Evolutionary conservation across 2,888 invertebrate genomes (phyloP), one percentile per base, ranked within the genome.

Genomic region (Trachelus iudaicus): DNA sequence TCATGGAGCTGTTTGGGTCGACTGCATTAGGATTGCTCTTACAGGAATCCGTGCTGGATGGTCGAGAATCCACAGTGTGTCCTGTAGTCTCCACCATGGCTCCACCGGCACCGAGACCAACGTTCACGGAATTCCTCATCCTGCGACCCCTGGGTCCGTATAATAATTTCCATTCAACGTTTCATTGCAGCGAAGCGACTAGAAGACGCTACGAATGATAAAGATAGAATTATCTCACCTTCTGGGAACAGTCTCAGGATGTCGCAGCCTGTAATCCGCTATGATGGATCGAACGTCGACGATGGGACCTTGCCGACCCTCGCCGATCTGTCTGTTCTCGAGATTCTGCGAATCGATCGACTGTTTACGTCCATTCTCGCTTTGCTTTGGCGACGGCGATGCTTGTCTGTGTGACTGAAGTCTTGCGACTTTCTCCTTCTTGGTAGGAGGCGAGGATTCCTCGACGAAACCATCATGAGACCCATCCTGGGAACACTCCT

Each of bases 261-360:
- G 96, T 83, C 95, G 93, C 82, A 95, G 95, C 83, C 96, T 94
- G 87, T 96, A 96, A 89, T 96, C 96, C 0, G 96, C 96, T 87
- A 96, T 96, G 78, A 97, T 96, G 6, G 96, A 95, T 88, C 96
- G 95, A 0, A 97, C 96, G 89, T 97, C 96, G 79, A 96, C 94
- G n/a, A 95, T 95, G 0, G 96, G 95, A 0, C 96, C 95, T 87
- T 96, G 96, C 0, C 95, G 93, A 0, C 96, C 96, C 92, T 94
- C 94, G 0, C 94, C 93, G 78, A 94, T 90, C 78, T 94, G 94
- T 23, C 95, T 94, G 82, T 94, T 94, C 89, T 93, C 93, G 11
- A 90, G 86, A 30, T 86, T 88, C 76, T 88, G 86, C 31, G 84
- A 75, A 35, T 85, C 84, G 37, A 77, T 74, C 92, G 56, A 93